Conservation (phyloP, 2,797 vertebrate species). For the Tolypeutes matacus region DNA sequence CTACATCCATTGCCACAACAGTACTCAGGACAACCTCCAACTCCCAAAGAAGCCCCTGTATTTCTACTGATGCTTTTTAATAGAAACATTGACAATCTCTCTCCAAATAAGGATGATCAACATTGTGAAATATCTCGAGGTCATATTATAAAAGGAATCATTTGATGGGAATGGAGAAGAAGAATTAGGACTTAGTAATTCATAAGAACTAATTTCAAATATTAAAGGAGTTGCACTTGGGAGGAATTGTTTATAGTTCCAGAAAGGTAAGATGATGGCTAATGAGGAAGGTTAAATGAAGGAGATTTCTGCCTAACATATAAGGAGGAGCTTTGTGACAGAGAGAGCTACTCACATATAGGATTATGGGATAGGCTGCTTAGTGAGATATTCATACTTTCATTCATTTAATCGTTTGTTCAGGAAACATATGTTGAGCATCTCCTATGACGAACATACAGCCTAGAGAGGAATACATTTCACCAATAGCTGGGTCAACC, state of each 20-base stretch:
- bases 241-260: not conserved
- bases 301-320: not conserved
- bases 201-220: not conserved
- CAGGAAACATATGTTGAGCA: slow-evolving; percentile 41
- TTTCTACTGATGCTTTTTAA: not conserved
- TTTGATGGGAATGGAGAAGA: not conserved
- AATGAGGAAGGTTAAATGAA: not conserved
- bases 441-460: slow-evolving; percentile 33
- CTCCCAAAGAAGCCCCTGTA: too few species aligned
- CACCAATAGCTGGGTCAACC: not conserved
- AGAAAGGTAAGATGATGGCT: not conserved
- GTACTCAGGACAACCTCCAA: too few species aligned
- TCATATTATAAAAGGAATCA: not conserved
- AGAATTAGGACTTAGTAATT: not conserved
- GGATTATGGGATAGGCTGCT: not conserved
- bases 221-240: not conserved
- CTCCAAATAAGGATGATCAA: not conserved
- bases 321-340: not conserved
- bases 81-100: not conserved
- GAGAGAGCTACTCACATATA: not conserved
- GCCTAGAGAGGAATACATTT: not conserved
- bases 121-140: not conserved
- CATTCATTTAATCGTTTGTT: slow-evolving; percentile 43
- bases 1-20: too few species aligned
- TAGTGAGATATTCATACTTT: not conserved